Evolutionary conservation across 2,797 vertebrate genomes (phyloP), one percentile per base, ranked within the genome.

Genomic region (Toxotes lorentzi): DNA sequence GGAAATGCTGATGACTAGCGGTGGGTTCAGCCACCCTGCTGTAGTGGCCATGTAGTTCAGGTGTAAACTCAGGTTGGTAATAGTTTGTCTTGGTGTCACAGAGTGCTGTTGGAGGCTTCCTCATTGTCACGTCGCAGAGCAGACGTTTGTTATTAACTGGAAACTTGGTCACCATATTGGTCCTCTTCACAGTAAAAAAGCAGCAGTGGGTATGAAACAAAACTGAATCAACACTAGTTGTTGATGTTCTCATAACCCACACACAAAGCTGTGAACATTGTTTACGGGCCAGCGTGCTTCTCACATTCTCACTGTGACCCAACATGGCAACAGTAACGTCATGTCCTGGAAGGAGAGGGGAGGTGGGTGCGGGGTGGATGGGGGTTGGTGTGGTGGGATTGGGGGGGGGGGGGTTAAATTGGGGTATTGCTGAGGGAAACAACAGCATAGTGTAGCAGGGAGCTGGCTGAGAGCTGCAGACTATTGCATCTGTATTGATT

Each of bases 401-500:
- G 34, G 58, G 53, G 47, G 34, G 21, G 14, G 45, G 21, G 58
- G 73, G 51, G 45, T 67, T 87, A 70, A 86, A 82, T 58, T 68
- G 73, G 78, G 76, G 83, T 83, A 70, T 61, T 68, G 85, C 81
- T 80, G 88, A 86, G 88, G 76, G 82, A 88, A 92, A 91, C 88
- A 91, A 88, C 89, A 90, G 85, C 86, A 76, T 67, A 80, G 81
- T 84, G 87, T 79, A 84, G 87, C 88, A 88, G 85, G 84, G 86
- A 90, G 91, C 87, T 79, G 85, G 84, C 88, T 90, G 88, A 90
- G 90, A 91, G 89, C 92, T 84, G 89, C 86, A 93, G 89, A 94
- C 93, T 94, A 93, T 95, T 94, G 94, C 94, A 94, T 95, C 94
- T 92, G 91, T 95, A 96, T 96, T 78, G 95, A 95, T 95, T 89